Evolutionary conservation across 2,888 invertebrate species (phyloP), one percentile per base, ranked within the genome.

Genomic region (Oasisia sp.): DNA sequence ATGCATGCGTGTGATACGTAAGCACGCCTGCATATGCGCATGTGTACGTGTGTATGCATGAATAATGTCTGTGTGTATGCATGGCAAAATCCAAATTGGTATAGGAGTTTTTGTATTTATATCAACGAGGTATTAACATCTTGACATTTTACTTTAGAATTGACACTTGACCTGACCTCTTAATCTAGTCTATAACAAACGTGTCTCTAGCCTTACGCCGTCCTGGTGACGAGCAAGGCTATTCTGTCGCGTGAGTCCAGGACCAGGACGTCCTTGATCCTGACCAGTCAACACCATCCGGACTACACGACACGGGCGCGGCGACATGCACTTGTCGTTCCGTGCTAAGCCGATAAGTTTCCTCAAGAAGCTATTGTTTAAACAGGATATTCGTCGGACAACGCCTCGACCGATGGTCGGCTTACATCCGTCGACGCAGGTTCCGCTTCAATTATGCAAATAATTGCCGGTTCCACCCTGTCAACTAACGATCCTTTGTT

Each of bases 331-430:
- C n/a, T 74, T n/a, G 74, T 74, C 27, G 27, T 27, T 19, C 74
- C 27, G n/a, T 74, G 27, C 74, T 74, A 74, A 74, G 14, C 74
- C 74, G 74, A 74, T 74, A 74, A 27, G 74, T 19, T 74, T 19
- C 5, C 74, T 74, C 74, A 27, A 74, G 74, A 74, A 27, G 74
- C n/a, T 3, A 74, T 74, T 74, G 74, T 74, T 74, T 27, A 74
- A 74, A 74, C 74, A 74, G 74, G 74, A 74, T 74, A n/a, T 74
- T 74, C 74, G 74, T 74, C 74, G 74, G 74, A 19, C 74, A 74
- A 19, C 74, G 74, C 74, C 74, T 74, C n/a, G 74, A 27, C 27
- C 74, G 9, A 50, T 50, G 50, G 74, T 74, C 74, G 27, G 7
- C 74, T n/a, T 27, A 74, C 74, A 74, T 74, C 74, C 74, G 74